A percentile compares a stretch with the other conserved stretches of the same genome.
Evolutionary conservation across 2,797 vertebrate genomes (phyloP).

Genomic region (Muscicapa striata): DNA sequence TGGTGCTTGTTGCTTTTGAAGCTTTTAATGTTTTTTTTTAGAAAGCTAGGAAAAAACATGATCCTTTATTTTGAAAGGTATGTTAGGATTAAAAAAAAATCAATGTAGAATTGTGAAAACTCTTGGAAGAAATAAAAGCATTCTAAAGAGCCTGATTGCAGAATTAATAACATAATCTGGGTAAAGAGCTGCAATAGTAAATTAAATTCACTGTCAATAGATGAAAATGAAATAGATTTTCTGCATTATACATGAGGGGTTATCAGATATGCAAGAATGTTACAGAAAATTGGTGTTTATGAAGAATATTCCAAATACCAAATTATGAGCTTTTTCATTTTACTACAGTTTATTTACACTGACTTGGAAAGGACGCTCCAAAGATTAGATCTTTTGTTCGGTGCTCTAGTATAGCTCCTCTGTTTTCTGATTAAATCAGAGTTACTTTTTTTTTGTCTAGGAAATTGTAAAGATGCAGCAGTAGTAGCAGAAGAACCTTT

Average conservation of each 20-base stretch:
- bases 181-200: constrained; percentile 71
- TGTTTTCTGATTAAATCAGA: constrained; percentile 66
- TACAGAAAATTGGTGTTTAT: constrained; percentile 80
- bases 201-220: constrained; percentile 79
- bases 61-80: constrained; percentile 63
- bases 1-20: background rate
- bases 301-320: constrained; percentile 77
- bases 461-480: constrained; percentile 16
- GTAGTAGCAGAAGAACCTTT: constrained; percentile 15
- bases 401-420: constrained; percentile 27
- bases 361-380: constrained; percentile 60
- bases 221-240: constrained; percentile 78
- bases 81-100: constrained; percentile 41
- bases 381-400: constrained; percentile 74
- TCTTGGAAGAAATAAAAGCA: constrained; percentile 64
- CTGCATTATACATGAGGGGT: constrained; percentile 80
- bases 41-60: constrained; percentile 52
- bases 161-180: constrained; percentile 77
- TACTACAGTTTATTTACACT: constrained; percentile 75
- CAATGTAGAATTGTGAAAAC: constrained; percentile 66
- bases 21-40: background rate
- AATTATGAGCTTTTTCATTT: constrained; percentile 77
- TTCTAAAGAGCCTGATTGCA: constrained; percentile 76
- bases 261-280: constrained; percentile 77
- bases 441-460: constrained; percentile 27